Evolutionary conservation across 2,888 invertebrate genomes (phyloP).

Genomic region (Tetrapedia diversipes): DNA sequence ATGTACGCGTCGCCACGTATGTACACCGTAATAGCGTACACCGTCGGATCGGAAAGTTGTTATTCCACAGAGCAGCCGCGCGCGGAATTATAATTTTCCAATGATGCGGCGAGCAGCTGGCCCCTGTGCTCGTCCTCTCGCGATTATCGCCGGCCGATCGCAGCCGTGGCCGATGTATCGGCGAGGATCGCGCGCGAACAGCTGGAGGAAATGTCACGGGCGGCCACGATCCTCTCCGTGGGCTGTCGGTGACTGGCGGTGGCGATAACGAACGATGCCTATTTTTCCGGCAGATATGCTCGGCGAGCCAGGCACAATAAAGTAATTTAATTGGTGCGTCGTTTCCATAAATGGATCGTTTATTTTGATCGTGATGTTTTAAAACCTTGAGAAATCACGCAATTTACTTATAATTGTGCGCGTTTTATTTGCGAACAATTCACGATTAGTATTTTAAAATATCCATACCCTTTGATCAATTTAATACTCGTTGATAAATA

Average conservation of each 20-base stretch:
- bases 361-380: too few relatives aligned
- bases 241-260: slow-evolving; percentile 9
- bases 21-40: too few relatives aligned
- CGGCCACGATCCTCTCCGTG: too few relatives aligned
- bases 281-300: slow-evolving; percentile 50
- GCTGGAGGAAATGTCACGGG: slow-evolving; percentile 68
- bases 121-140: neutral
- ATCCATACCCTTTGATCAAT: too few relatives aligned
- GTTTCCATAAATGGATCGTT: slow-evolving; percentile 65
- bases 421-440: too few relatives aligned
- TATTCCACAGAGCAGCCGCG: slow-evolving; percentile 20
- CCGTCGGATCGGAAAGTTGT: neutral
- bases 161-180: slow-evolving; percentile 40
- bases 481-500: too few relatives aligned
- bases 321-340: slow-evolving; percentile 62
- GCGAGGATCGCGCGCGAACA: slow-evolving; percentile 54
- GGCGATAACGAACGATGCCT: slow-evolving; percentile 54
- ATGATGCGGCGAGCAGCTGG: slow-evolving; percentile 54
- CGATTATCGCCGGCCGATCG: slow-evolving; percentile 63
- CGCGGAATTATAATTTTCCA: slow-evolving; percentile 49
- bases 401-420: too few relatives aligned
- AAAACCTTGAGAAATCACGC: too few relatives aligned
- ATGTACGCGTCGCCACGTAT: too few relatives aligned
- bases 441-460: too few relatives aligned
- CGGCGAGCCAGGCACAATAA: slow-evolving; percentile 41